Percentiles rank a stretch among this genome's conserved stretches.
Evolutionary conservation across 2,797 vertebrate species (phyloP).

Genomic region (Loris lydekkerianus): DNA sequence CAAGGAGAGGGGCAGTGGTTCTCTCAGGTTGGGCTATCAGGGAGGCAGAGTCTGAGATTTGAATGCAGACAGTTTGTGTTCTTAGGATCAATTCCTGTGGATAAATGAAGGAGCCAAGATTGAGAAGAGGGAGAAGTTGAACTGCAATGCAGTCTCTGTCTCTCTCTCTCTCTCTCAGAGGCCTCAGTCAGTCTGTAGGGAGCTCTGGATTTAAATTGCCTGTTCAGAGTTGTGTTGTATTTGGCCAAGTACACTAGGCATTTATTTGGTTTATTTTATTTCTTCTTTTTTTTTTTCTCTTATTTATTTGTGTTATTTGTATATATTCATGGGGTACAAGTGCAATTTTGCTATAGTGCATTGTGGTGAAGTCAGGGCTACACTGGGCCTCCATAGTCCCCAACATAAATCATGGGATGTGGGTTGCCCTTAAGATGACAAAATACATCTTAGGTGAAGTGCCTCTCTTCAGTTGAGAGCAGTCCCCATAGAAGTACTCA

Average conservation of each 20-base stretch:
- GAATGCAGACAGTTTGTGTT: background rate
- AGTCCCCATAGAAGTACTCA: background rate
- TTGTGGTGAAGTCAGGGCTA: background rate
- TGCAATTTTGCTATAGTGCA: background rate
- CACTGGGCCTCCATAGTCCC: background rate
- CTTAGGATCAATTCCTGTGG: background rate
- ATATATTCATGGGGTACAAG: background rate
- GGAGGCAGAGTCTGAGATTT: background rate
- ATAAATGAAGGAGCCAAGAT: background rate
- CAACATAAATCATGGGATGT: background rate
- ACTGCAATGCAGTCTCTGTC: too few species aligned
- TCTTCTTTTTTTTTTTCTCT: background rate
- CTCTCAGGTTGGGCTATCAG: background rate
- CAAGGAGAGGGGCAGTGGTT: background rate
- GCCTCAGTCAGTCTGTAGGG: background rate
- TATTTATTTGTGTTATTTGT: background rate
- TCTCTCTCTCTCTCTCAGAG: background rate
- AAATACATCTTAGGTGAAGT: too few species aligned
- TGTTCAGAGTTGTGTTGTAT: background rate
- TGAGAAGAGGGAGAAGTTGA: background rate
- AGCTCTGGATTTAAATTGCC: background rate
- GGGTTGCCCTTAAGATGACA: background rate
- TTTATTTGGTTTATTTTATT: background rate
- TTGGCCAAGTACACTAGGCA: background rate
- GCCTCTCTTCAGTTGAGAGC: background rate